A percentile compares a stretch with the other conserved stretches of the same genome.
phyloP scores from a whole-genome alignment of 1,140 invertebrate genomes.

The Tetraneura akinire region DNA sequence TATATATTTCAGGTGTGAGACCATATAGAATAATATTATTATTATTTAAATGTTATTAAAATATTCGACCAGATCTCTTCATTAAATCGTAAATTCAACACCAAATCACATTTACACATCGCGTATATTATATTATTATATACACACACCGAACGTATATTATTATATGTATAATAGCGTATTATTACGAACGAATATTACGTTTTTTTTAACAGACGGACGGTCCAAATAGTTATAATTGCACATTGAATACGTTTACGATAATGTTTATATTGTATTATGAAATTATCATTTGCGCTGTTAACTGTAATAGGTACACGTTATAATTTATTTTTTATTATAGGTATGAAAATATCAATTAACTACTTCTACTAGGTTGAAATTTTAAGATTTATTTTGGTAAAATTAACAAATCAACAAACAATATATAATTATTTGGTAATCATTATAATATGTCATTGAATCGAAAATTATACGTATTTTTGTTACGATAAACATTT shows the following conservation, averaged over 20 bases:
- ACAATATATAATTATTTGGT: too few relatives aligned
- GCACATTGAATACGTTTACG: conserved; percentile 7
- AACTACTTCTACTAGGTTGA: too few relatives aligned
- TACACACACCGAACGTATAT: background rate
- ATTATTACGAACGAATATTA: too few relatives aligned
- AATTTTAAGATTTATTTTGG: too few relatives aligned
- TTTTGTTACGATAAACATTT: too few relatives aligned
- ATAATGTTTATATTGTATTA: background rate
- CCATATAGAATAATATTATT: conserved; percentile 16
- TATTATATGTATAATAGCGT: too few relatives aligned
- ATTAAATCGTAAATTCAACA: conserved; percentile 45
- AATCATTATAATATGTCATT: too few relatives aligned
- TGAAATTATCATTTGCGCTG: background rate
- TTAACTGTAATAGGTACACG: background rate
- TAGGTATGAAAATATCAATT: background rate
- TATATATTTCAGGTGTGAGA: conserved; percentile 41
- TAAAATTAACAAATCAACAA: too few relatives aligned
- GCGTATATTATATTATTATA: background rate
- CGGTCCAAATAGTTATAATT: conserved; percentile 4
- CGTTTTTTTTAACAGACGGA: too few relatives aligned
- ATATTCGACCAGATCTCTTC: conserved; percentile 46
- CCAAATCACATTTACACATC: conserved; percentile 20
- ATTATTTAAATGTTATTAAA: conserved; percentile 32
- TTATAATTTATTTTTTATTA: background rate
- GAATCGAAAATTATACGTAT: too few relatives aligned